Conservation (phyloP, 2,797 vertebrate species). For the Hippoglossus hippoglossus region DNA sequence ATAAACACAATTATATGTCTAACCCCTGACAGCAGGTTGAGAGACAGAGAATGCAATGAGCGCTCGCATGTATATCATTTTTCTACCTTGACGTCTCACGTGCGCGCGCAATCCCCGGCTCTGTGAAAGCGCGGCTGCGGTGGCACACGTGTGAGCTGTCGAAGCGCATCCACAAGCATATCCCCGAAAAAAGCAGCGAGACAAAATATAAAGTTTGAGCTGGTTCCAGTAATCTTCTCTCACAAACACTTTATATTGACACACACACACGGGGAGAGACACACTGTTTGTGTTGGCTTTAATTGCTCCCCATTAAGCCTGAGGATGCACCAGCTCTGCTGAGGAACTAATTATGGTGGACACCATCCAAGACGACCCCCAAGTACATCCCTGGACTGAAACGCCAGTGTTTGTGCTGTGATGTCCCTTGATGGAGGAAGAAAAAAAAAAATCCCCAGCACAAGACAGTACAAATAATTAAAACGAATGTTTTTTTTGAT, state of each 20-base stretch:
- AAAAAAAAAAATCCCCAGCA: constrained; percentile 18
- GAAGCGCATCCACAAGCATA: constrained; percentile 31
- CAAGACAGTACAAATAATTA: constrained; percentile 4
- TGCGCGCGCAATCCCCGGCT: not conserved
- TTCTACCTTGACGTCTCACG: constrained; percentile 33
- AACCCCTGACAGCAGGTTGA: constrained; percentile 76
- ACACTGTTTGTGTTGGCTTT: constrained; percentile 78
- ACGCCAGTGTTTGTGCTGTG: constrained; percentile 57
- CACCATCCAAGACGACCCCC: constrained; percentile 66
- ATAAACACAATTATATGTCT: constrained; percentile 79
- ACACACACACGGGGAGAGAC: constrained; percentile 40
- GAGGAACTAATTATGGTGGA: constrained; percentile 81
- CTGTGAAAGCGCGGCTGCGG: constrained; percentile 17
- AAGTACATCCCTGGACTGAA: constrained; percentile 66
- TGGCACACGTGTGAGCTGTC: constrained; percentile 28
- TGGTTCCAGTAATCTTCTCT: constrained; percentile 47
- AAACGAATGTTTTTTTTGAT: constrained; percentile 29
- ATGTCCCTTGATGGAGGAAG: constrained; percentile 52
- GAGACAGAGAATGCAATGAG: constrained; percentile 67
- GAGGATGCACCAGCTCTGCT: constrained; percentile 71
- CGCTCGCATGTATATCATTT: constrained; percentile 64
- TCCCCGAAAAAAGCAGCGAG: constrained; percentile 10
- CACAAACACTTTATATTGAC: constrained; percentile 41
- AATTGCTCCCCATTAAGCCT: constrained; percentile 79
- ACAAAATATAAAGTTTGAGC: constrained; percentile 50